Base-by-base conservation (phyloP, 2,888 invertebrate genomes). In the Leptarthrus brevirostris region DNA sequence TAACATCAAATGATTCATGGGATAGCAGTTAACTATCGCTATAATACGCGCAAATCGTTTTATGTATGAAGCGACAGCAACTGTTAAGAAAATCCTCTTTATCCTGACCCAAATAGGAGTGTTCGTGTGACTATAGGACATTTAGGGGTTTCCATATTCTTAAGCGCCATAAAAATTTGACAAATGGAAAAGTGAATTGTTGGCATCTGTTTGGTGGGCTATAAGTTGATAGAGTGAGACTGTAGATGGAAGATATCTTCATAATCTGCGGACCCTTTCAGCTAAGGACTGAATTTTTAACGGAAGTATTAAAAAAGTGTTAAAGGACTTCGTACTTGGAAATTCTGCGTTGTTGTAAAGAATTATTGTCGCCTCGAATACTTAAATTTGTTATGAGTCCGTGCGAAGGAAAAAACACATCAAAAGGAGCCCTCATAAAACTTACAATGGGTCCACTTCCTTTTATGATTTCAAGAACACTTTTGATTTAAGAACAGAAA, bases 21-120 rank as follows among this genome's bases (percentile, higher is more conserved):
- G 40, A 58, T 10, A 20, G 36, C 58, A 36, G 26, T 58, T 20
- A 20, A 58, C 34, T 58, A 58, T 40, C 58, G 58, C 36, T 58
- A 20, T 58, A 58, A 58, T 20, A 36, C 58, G 58, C 58, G 58
- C 36, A 58, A 58, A 58, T 34, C 58, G 58, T 58, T 58, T 58
- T 58, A 58, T 58, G 18, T 34, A 36, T 58, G 36, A 16, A 20
- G 36, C 58, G 58, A 36, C 12, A 58, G 58, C 58, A 58, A 58
- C 58, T 58, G 58, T 58, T 58, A 26, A 58, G 58, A 58, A 58
- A 58, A 58, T 58, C 58, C 58, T 36, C 26, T 58, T 58, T 36
- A 58, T 58, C 58, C 58, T 58, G 34, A 5, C 20, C 26, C 18
- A 12, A 12, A 0, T 12, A 12, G 12, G 12, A 58, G 34, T 34